phyloP scores from a whole-genome alignment of 2,113 vertebrate genomes.

The Coreoperca whiteheadi region DNA sequence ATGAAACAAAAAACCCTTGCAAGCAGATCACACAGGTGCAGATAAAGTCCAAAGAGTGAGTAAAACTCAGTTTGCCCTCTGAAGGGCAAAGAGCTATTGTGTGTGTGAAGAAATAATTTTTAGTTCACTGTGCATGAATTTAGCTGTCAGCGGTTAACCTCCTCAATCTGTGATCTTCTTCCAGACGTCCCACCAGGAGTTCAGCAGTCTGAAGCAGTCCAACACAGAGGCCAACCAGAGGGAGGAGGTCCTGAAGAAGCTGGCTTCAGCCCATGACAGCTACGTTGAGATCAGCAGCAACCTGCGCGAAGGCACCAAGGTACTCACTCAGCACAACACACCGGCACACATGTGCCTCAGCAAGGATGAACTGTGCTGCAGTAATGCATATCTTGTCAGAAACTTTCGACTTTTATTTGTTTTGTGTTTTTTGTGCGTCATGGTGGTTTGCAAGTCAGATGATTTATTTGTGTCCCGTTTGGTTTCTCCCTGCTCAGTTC shows the following conservation, averaged over 20 bases:
- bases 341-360: neutral
- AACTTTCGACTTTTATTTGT: constrained; percentile 18
- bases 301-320: constrained; percentile 97
- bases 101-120: constrained; percentile 17
- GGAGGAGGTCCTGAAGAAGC: constrained; percentile 97
- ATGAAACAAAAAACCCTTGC: neutral
- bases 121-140: neutral
- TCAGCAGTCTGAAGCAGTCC: constrained; percentile 96
- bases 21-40: neutral
- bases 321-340: constrained; percentile 66
- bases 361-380: constrained; percentile 11
- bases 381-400: constrained; percentile 37
- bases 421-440: constrained; percentile 14
- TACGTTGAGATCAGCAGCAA: constrained; percentile 95
- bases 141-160: neutral
- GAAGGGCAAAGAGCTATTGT: neutral
- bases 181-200: constrained; percentile 94
- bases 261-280: constrained; percentile 96
- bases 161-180: neutral
- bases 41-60: neutral
- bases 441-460: constrained; percentile 30
- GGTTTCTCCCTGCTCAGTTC: constrained; percentile 84
- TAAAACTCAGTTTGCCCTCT: neutral
- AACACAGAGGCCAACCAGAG: constrained; percentile 94
- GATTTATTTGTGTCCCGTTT: constrained; percentile 52